phyloP scores from a whole-genome alignment of 2,113 vertebrate species.

The Pimephales promelas region DNA sequence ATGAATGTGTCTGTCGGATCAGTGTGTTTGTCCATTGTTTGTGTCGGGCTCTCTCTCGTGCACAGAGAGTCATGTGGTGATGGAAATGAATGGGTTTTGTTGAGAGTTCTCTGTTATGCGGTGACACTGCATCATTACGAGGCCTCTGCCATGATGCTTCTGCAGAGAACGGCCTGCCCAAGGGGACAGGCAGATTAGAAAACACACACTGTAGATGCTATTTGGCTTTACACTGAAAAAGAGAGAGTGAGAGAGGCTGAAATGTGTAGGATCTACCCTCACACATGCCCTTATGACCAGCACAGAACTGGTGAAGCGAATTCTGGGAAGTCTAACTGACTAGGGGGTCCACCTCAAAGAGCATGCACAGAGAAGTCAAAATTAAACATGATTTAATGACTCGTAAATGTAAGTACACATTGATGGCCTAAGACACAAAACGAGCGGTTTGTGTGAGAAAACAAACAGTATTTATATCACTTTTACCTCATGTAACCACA shows the following conservation, averaged over 20 bases:
- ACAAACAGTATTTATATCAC: no score
- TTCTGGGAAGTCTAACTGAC: not conserved
- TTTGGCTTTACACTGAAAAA: not conserved
- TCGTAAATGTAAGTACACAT: no score
- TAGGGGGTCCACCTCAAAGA: no score
- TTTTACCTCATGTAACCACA: no score
- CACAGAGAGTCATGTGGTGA: slow-evolving; percentile 71
- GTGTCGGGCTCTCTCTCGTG: slow-evolving; percentile 68
- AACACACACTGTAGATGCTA: slow-evolving; percentile 18
- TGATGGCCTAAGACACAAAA: no score
- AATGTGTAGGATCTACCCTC: not conserved
- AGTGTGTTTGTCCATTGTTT: slow-evolving; percentile 72
- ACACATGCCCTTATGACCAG: not conserved
- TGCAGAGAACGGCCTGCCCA: slow-evolving; percentile 26
- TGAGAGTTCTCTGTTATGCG: slow-evolving; percentile 72
- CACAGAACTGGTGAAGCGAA: not conserved
- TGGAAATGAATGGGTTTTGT: slow-evolving; percentile 74
- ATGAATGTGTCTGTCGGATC: slow-evolving; percentile 75
- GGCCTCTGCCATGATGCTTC: slow-evolving; percentile 62
- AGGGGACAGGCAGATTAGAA: slow-evolving; percentile 48
- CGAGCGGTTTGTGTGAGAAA: no score
- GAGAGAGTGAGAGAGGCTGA: not conserved
- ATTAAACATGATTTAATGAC: no score
- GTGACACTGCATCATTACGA: slow-evolving; percentile 75
- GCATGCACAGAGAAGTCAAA: no score